Evolutionary conservation across 2,888 invertebrate species (phyloP).

Genomic region (Drosophila basisetae): DNA sequence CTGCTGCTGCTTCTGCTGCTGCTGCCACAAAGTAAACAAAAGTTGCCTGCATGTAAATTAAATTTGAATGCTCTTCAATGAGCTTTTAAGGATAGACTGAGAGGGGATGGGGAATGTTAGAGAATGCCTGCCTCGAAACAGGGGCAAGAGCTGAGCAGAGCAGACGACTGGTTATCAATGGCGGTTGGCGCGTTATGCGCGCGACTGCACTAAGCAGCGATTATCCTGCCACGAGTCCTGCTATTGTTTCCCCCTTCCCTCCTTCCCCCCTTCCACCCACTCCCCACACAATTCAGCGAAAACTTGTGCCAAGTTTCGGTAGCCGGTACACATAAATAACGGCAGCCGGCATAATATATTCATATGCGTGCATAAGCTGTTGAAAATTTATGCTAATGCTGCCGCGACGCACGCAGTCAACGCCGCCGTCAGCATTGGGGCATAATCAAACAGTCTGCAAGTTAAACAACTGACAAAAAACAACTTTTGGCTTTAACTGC

Average conservation of each 20-base stretch:
- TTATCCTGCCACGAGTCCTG: slow-evolving; percentile 69
- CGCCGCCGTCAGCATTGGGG: slow-evolving; percentile 7
- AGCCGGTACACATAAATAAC: slow-evolving; percentile 67
- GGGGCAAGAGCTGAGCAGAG: slow-evolving; percentile 1
- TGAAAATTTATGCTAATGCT: slow-evolving; percentile 74
- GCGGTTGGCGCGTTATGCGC: slow-evolving; percentile 59
- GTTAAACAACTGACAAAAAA: slow-evolving; percentile 34
- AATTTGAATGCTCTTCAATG: slow-evolving; percentile 81
- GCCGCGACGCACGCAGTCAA: slow-evolving; percentile 19
- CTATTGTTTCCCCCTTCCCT: background rate
- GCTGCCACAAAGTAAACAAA: slow-evolving; percentile 68
- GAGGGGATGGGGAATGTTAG: slow-evolving; percentile 1
- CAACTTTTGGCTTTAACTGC: slow-evolving; percentile 19
- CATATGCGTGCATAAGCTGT: slow-evolving; percentile 71
- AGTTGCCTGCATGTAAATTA: slow-evolving; percentile 78
- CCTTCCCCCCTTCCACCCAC: background rate
- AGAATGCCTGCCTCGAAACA: background rate
- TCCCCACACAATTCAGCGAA: background rate
- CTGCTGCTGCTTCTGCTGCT: background rate
- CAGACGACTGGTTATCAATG: slow-evolving; percentile 49
- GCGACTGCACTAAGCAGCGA: slow-evolving; percentile 80
- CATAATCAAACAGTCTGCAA: slow-evolving; percentile 51
- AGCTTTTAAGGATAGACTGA: slow-evolving; percentile 46
- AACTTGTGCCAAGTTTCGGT: slow-evolving; percentile 61
- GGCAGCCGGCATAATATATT: slow-evolving; percentile 64